Evolutionary conservation across 1,140 invertebrate species (phyloP).

Genomic region (Ips typographus): DNA sequence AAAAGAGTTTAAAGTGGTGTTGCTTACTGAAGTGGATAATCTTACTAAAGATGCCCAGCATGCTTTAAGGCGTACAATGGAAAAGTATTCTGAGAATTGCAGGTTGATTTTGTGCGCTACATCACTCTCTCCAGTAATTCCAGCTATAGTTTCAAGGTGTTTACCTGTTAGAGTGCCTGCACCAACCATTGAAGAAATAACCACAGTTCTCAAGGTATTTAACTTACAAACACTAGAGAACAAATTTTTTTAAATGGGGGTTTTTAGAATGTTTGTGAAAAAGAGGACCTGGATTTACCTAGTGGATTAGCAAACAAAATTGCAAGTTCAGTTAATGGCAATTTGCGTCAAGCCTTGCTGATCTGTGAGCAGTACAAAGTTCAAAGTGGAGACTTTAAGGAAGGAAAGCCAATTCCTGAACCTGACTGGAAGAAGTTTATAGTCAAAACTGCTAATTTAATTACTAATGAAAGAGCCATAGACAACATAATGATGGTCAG

Average conservation of each 20-base stretch:
- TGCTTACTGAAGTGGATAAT: slow-evolving; percentile 93
- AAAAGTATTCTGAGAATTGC: slow-evolving; percentile 96
- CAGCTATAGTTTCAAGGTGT: slow-evolving; percentile 93
- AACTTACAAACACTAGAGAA: background rate
- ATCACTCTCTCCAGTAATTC: slow-evolving; percentile 92
- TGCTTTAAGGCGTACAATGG: slow-evolving; percentile 96
- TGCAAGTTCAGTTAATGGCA: slow-evolving; percentile 79
- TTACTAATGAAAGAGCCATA: slow-evolving; percentile 86
- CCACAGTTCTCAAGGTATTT: slow-evolving; percentile 58
- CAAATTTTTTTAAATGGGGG: background rate
- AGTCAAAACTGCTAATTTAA: slow-evolving; percentile 82
- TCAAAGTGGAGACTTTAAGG: slow-evolving; percentile 86
- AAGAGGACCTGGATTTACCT: slow-evolving; percentile 82
- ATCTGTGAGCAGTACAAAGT: slow-evolving; percentile 95
- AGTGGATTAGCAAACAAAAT: slow-evolving; percentile 76
- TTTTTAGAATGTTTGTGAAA: slow-evolving; percentile 72
- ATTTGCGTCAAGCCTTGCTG: slow-evolving; percentile 89
- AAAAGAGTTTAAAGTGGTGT: slow-evolving; percentile 94
- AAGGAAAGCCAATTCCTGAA: slow-evolving; percentile 78
- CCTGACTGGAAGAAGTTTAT: slow-evolving; percentile 95
- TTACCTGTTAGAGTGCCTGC: slow-evolving; percentile 88
- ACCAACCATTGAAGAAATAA: slow-evolving; percentile 79
- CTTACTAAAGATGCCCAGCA: slow-evolving; percentile 98
- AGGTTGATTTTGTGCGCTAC: slow-evolving; percentile 93
- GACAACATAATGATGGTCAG: slow-evolving; percentile 82